Conservation (phyloP, 2,797 vertebrate genomes). For the Harpagifer antarcticus region DNA sequence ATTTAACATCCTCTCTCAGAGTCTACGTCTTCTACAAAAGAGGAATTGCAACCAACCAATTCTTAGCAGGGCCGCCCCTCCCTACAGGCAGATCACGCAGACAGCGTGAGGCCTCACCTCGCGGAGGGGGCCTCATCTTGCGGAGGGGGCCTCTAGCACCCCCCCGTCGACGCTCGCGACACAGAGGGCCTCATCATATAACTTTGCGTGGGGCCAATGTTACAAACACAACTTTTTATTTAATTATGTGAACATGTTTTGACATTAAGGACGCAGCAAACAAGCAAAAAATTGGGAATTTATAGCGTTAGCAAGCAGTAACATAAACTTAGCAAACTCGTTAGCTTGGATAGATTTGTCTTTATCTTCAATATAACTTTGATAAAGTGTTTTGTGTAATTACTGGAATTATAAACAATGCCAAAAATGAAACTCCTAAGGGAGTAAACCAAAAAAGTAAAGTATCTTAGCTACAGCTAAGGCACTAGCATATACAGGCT, state of each 20-base stretch:
- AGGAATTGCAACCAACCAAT: not conserved
- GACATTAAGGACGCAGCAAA: not conserved
- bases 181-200: no score
- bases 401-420: not conserved
- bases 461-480: not conserved
- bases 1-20: not conserved
- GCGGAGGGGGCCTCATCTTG: no score
- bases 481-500: not conserved
- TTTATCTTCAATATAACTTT: not conserved
- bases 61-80: no score
- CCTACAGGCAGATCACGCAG: no score
- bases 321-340: not conserved
- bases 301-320: not conserved
- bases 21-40: not conserved
- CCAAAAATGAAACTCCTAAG: not conserved
- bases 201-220: no score
- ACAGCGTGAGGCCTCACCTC: no score
- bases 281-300: not conserved
- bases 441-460: not conserved
- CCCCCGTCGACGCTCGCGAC: no score
- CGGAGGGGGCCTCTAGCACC: no score
- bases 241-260: not conserved
- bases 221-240: not conserved
- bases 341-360: not conserved
- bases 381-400: not conserved